A percentile compares a stretch with the other conserved stretches of the same genome.
Conservation (phyloP, 2,888 invertebrate genomes). For the Pocota personata region DNA sequence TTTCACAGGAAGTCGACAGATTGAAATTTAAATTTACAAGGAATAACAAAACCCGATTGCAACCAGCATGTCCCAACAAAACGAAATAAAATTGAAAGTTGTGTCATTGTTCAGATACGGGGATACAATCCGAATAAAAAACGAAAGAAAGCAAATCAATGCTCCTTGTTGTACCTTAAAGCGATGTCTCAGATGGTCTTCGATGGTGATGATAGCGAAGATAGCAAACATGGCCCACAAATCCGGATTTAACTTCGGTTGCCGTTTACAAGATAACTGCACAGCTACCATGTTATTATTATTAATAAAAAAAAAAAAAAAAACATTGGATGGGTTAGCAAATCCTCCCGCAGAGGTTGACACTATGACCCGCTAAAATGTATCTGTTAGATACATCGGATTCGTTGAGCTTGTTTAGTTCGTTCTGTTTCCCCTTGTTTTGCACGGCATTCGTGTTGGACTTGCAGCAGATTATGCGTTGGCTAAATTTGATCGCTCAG, state of each 20-base stretch:
- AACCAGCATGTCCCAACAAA: not conserved
- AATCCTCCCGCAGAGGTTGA: conserved; percentile 49
- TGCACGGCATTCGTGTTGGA: conserved; percentile 63
- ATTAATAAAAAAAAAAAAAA: conserved; percentile 39
- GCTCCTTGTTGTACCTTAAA: conserved; percentile 34
- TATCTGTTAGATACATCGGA: conserved; percentile 57
- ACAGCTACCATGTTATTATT: conserved; percentile 59
- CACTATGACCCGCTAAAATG: conserved; percentile 56
- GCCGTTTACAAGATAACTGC: conserved; percentile 48
- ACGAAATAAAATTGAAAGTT: conserved; percentile 47
- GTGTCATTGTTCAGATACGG: conserved; percentile 32
- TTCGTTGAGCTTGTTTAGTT: conserved; percentile 10
- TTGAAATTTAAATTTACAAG: conserved; percentile 49
- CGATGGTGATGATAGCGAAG: conserved; percentile 65
- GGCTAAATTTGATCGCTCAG: conserved; percentile 48
- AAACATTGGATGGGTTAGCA: not conserved
- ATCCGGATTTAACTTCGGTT: conserved; percentile 29
- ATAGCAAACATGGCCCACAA: conserved; percentile 61
- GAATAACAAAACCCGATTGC: not conserved
- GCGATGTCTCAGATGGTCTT: conserved; percentile 64
- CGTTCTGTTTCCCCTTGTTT: conserved; percentile 26
- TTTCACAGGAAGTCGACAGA: conserved; percentile 43
- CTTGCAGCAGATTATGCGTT: conserved; percentile 15
- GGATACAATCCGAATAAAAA: conserved; percentile 12
- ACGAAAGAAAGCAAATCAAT: conserved; percentile 45